Conservation (phyloP, 1,140 invertebrate species). For the Euschistus heros region DNA sequence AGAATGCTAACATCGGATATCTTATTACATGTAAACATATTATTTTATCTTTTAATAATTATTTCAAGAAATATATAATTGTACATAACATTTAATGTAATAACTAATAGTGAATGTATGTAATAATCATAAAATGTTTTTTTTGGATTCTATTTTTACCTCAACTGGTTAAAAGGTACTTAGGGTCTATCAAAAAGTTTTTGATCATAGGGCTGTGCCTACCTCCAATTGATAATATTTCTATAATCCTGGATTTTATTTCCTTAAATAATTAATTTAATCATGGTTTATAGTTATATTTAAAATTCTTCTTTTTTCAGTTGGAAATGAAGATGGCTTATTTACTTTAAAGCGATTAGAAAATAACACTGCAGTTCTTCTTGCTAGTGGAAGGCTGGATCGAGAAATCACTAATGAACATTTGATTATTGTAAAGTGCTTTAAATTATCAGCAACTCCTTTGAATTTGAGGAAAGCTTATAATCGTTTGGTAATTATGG, state of each 20-base stretch:
- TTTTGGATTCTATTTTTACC: too few species aligned
- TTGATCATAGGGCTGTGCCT: too few species aligned
- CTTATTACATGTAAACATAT: conserved; percentile 48
- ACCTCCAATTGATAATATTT: too few species aligned
- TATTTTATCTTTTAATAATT: not conserved
- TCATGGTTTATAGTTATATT: too few species aligned
- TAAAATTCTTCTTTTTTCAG: conserved; percentile 32
- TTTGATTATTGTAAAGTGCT: conserved; percentile 58
- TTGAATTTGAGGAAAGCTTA: conserved; percentile 44
- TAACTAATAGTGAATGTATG: too few species aligned
- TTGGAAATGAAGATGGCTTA: conserved; percentile 58
- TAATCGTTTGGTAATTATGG: conserved; percentile 41
- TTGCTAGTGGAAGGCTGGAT: conserved; percentile 50
- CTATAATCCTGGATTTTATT: too few species aligned
- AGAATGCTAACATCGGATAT: conserved; percentile 66
- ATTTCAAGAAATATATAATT: too few species aligned
- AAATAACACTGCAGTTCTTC: conserved; percentile 53
- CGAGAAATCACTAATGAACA: conserved; percentile 49
- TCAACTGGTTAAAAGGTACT: too few species aligned
- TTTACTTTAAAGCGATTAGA: conserved; percentile 50
- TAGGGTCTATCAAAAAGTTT: too few species aligned
- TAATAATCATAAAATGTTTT: too few species aligned
- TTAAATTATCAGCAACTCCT: conserved; percentile 42
- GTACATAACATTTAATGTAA: too few species aligned
- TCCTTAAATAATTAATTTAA: too few species aligned